A percentile compares a stretch with the other conserved stretches of the same genome.
These are phyloP conservation scores for Drosophila recens DNA, from an alignment of 2,888 invertebrate genomes.

Conservation along the genomic window DNA sequence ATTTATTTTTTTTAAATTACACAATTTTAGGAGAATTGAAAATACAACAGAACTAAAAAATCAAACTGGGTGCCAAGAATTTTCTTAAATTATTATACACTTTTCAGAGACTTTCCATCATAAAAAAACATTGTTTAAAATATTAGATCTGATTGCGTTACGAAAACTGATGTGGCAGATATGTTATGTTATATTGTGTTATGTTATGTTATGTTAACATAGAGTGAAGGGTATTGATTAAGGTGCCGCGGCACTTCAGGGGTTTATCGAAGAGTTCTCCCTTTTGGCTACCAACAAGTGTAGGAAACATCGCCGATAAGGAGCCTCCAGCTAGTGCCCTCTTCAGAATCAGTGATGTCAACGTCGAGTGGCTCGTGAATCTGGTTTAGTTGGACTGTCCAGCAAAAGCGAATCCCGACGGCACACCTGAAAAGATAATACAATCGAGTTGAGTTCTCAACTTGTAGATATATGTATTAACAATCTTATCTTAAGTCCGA, in stretches of 20 bases:
- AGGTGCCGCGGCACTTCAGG: neutral
- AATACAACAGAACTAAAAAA: too few species aligned
- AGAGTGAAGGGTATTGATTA: constrained; percentile 6
- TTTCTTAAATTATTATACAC: too few species aligned
- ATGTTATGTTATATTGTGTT: neutral
- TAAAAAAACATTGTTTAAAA: neutral
- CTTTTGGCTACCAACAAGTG: neutral
- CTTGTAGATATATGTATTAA: constrained; percentile 37
- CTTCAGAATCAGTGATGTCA: constrained; percentile 8
- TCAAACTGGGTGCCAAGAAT: too few species aligned
- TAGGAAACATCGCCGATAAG: constrained; percentile 1
- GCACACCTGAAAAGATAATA: constrained; percentile 36
- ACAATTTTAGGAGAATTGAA: too few species aligned
- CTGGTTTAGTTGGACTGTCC: neutral
- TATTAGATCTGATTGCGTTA: neutral
- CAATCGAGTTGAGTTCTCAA: constrained; percentile 21
- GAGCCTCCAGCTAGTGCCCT: neutral
- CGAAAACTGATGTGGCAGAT: neutral
- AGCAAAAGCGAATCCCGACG: neutral
- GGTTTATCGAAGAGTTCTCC: neutral
- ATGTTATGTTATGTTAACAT: too few species aligned
- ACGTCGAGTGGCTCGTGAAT: constrained; percentile 15
- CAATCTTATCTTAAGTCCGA: constrained; percentile 47
- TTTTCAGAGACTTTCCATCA: neutral
- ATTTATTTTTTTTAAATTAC: too few species aligned